Evolutionary conservation across 1,140 invertebrate species (phyloP), one percentile per base, ranked within the genome.

Genomic region (Drosophila kanapiae): DNA sequence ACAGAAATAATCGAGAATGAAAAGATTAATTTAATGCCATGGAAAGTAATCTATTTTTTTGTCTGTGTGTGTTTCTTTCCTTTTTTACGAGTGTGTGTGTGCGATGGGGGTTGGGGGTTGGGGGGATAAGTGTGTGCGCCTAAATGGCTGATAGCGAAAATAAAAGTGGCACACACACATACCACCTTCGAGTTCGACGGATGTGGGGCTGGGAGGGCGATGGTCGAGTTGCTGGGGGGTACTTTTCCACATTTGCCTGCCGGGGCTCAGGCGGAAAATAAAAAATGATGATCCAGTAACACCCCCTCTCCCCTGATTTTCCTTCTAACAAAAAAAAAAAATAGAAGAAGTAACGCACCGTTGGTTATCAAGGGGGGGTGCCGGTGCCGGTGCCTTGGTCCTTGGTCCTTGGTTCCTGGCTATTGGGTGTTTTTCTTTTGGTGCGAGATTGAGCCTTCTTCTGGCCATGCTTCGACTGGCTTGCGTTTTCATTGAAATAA

Each of bases 221-320:
- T 77, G 75, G 75, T 37, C 75, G 75, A 81, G 70, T 75, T 81
- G 70, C 70, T 71, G 45, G 70, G 75, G 45, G 70, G 74, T 74
- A 56, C 71, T 61, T 76, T 76, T 72, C 38, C 71, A 86, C 79
- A 86, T 86, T 82, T 63, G 83, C 69, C 65, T 79, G 83, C 75
- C 70, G 48, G 63, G 67, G 83, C 83, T 80, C 76, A 81, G 62
- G 77, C 82, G 82, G 82, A 91, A 91, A 91, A 91, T 91, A 91
- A 91, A 91, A 91, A 91, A 91, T 91, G 87, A 91, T 91, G 82
- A 91, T 91, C 87, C 87, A 91, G 74, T 83, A 56, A 48, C 47
- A 16, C 14, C 23, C 18, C 29, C 49, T 9, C 14, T 6, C 18
- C 9, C 29, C 5, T 7, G 23, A 42, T 31, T 31, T 8, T 3